A percentile compares a stretch with the other conserved stretches of the same genome.
Conservation (phyloP, 1,140 invertebrate genomes). For the Eurosta solidaginis region DNA sequence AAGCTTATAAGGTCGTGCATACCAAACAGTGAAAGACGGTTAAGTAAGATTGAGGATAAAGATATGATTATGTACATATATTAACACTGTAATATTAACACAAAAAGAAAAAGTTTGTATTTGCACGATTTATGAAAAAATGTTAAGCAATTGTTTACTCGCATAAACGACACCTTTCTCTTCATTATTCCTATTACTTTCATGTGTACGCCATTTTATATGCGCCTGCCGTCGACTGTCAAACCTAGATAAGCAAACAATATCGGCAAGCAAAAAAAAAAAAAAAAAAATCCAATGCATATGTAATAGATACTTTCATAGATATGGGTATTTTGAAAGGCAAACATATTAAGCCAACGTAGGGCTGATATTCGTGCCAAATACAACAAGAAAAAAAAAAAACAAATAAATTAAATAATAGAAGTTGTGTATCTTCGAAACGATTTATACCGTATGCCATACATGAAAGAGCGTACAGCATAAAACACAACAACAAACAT, state of each 20-base stretch:
- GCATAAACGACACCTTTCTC: too few relatives aligned
- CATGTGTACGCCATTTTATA: background rate
- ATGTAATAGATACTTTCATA: slow-evolving; percentile 14
- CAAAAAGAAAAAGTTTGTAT: too few relatives aligned
- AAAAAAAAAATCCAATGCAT: background rate
- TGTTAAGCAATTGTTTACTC: too few relatives aligned
- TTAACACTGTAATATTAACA: too few relatives aligned
- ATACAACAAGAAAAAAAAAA: too few relatives aligned
- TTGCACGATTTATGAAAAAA: too few relatives aligned
- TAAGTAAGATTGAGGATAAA: too few relatives aligned
- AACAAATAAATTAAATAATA: background rate
- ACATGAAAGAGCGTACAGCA: too few relatives aligned
- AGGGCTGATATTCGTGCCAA: background rate
- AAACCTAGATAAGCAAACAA: background rate
- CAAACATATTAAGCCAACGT: background rate
- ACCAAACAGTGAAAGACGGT: too few relatives aligned
- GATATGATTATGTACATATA: too few relatives aligned
- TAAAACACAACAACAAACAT: background rate
- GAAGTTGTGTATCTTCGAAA: background rate
- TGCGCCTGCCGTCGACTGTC: background rate
- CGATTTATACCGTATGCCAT: background rate
- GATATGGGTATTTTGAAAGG: background rate
- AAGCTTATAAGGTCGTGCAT: too few relatives aligned
- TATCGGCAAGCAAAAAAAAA: background rate
- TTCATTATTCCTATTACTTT: too few relatives aligned